Evolutionary conservation across 2,113 vertebrate species (phyloP), one percentile per base, ranked within the genome.

Genomic region (Tretioscincus oriximinensis): DNA sequence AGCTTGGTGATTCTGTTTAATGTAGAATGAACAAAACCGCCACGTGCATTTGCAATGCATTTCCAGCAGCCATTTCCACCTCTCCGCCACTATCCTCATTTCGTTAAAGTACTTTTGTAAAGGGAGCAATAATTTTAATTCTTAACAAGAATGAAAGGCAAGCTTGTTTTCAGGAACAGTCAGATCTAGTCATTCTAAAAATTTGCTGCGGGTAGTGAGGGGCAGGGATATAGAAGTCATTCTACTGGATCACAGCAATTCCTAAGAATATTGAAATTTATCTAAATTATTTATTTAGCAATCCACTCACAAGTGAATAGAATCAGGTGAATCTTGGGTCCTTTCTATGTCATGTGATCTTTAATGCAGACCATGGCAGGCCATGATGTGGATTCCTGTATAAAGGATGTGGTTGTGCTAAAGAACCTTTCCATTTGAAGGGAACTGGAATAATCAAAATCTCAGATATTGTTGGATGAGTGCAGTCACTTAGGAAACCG

Each of bases 11-110:
- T 93, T 95, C 92, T 87, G 90, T 91, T 95, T 95, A 94, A 91
- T 94, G 94, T 85, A 95, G 94, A 95, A 95, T 94, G 94, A 94
- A 95, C 95, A 95, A 41, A 95, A 96, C 90, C 87, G 90, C 95
- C 94, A 92, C 1, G 88, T 88, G 92, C 91, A 93, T 93, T 93
- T 91, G 93, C 86, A 93, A 96, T 94, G 95, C 93, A 94, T 95
- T 95, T 94, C 90, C 90, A 92, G 82, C 82, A 80, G 90, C 91
- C 90, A 85, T 94, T 96, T 95, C n/a, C 24, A n/a, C 22, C n/a
- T 80, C 85, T 86, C 89, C 85, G 1, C 3, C 7, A 22, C 14
- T 26, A 4, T 2, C 71, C 78, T 84, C 87, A 88, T 86, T 90
- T 82, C 24, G 54, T 91, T 93, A 90, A 90, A 72, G 81, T 86